Evolutionary conservation across 1,140 invertebrate genomes (phyloP), one percentile per base, ranked within the genome.

Genomic region (Neodiprion virginianus): DNA sequence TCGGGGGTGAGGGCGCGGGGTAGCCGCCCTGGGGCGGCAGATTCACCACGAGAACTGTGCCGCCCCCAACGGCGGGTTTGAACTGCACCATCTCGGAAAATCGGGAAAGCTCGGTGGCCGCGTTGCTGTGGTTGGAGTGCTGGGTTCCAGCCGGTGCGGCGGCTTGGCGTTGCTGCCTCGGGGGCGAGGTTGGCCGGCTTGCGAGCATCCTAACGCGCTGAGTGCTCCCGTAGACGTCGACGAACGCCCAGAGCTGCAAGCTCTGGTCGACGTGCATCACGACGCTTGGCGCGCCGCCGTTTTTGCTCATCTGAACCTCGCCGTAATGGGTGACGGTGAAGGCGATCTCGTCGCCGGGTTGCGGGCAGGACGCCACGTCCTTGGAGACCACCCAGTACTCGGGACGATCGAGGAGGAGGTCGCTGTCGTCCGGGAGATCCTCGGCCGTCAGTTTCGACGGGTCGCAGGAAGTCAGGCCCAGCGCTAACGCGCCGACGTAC

Each of bases 321-420:
- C 97, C 96, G 77, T 92, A 93, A 74, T 92, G 88, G 0, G 95
- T 95, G 11, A 99, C 90, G 75, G 92, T 95, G 82, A 98, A 96
- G n/a, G 94, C 93, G 7, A 99, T 92, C 86, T 98, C 96, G 85
- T 99, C 97, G 1, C 96, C 96, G 40, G 94, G 91, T 75, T 95
- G 91, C 0, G 97, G 92, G 53, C 91, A 93, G 48, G 94, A 93
- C 0, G 95, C 96, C 2, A 98, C 96, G 84, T 99, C 96, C 80
- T 98, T 95, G 78, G 95, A 95, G 0, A 99, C 96, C 1, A 99
- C 96, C 97, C 97, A 99, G 85, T 99, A 99, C 82, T 99, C 97
- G 0, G 94, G 95, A n/a, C 98, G 90, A 85, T 99, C 98, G 3
- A 99, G 86, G 0, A 99, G 88, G 40, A 95, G 91, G 81, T 99